Evolutionary conservation across 2,888 invertebrate species (phyloP).

Genomic region (Troides oblongomaculatus): DNA sequence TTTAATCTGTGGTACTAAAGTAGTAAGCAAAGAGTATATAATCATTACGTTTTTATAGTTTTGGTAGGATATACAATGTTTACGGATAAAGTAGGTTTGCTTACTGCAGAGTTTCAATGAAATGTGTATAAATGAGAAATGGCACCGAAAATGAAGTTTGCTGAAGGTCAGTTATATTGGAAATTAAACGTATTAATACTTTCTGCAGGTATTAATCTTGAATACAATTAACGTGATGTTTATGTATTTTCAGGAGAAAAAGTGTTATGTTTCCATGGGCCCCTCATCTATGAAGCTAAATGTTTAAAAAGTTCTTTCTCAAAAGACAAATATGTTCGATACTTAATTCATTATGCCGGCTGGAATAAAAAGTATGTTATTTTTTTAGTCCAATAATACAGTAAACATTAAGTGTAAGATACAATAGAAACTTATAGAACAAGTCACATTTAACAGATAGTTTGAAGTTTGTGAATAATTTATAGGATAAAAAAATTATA

Average conservation of each 20-base stretch:
- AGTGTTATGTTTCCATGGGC: constrained; percentile 97
- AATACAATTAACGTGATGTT: constrained; percentile 29
- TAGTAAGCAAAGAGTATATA: not conserved
- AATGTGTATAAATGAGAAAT: constrained; percentile 44
- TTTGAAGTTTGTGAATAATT: too few relatives aligned
- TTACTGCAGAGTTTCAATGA: not conserved
- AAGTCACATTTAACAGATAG: too few relatives aligned
- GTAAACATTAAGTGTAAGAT: too few relatives aligned
- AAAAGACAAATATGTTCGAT: constrained; percentile 93
- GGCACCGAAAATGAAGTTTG: constrained; percentile 86
- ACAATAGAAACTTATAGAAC: too few relatives aligned
- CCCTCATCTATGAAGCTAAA: constrained; percentile 97
- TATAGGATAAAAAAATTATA: too few relatives aligned
- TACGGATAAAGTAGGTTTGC: not conserved
- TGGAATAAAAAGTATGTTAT: constrained; percentile 98
- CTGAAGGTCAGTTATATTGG: constrained; percentile 79
- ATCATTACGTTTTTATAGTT: too few relatives aligned
- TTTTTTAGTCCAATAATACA: not conserved
- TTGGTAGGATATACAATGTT: not conserved
- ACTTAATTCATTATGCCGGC: constrained; percentile 97
- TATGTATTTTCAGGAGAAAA: constrained; percentile 85
- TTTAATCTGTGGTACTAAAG: not conserved
- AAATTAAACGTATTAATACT: not conserved
- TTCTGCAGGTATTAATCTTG: not conserved
- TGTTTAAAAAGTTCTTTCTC: constrained; percentile 90